A percentile compares a stretch with the other conserved stretches of the same genome.
Conservation (phyloP, 64 coral and sea anemone genomes). For the Montipora efflorescens region DNA sequence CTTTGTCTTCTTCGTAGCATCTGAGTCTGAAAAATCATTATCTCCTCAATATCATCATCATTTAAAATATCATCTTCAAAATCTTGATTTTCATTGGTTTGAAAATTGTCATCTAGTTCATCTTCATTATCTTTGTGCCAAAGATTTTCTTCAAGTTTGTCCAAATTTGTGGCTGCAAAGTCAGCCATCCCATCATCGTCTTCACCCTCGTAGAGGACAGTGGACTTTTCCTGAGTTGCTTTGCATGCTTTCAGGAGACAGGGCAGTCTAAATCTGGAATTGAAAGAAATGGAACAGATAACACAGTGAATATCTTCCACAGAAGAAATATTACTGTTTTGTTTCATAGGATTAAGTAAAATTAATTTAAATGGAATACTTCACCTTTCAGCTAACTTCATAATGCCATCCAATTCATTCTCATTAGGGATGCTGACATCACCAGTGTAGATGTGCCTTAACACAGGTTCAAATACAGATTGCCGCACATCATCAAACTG, state of each 20-base stretch:
- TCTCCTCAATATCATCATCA: constrained; percentile 90
- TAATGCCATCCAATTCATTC: constrained; percentile 3
- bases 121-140: constrained; percentile 43
- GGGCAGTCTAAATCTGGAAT: constrained; percentile 20
- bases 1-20: constrained; percentile 12
- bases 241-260: constrained; percentile 19
- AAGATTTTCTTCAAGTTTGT: constrained; percentile 37
- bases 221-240: not conserved
- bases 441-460: constrained; percentile 82
- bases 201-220: not conserved
- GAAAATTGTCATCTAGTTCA: not conserved
- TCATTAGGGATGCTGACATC: constrained; percentile 28
- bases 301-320: not conserved
- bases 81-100: not conserved
- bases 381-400: constrained; percentile 81
- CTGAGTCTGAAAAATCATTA: constrained; percentile 93
- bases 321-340: not conserved
- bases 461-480: constrained; percentile 15
- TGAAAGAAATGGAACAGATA: not conserved
- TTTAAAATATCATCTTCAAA: constrained; percentile 62
- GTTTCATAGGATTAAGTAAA: not conserved
- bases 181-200: not conserved
- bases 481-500: constrained; percentile 51
- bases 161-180: not conserved
- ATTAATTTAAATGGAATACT: not conserved